Conservation (phyloP, 2,888 invertebrate genomes). For the Venusia cambrica region DNA sequence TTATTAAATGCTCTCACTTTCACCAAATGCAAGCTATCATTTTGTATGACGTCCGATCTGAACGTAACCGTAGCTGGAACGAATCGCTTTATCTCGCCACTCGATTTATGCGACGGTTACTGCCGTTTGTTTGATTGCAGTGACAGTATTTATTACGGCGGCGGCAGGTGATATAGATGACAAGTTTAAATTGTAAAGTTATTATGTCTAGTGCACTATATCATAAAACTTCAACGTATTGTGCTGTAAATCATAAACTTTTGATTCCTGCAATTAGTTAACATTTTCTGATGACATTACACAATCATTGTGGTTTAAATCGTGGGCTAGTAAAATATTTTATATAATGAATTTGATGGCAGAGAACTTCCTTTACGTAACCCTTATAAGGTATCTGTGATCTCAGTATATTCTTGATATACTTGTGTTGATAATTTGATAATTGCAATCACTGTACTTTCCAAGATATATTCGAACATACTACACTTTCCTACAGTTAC, state of each 20-base stretch:
- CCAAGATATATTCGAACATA: too few relatives aligned
- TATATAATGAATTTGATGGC: too few relatives aligned
- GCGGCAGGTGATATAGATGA: constrained; percentile 5
- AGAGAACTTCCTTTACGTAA: too few relatives aligned
- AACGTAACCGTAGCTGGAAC: constrained; percentile 23
- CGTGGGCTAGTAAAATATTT: too few relatives aligned
- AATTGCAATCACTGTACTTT: not conserved
- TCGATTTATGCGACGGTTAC: constrained; percentile 20
- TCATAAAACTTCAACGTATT: too few relatives aligned
- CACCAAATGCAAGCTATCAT: constrained; percentile 47
- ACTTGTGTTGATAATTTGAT: constrained; percentile 4
- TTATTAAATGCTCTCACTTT: constrained; percentile 68
- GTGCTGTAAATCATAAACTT: too few relatives aligned
- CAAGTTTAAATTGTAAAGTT: constrained; percentile 3
- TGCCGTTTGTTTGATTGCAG: constrained; percentile 13
- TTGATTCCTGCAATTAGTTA: too few relatives aligned
- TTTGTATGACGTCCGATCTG: constrained; percentile 30
- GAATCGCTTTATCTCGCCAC: constrained; percentile 23
- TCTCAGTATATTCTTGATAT: too few relatives aligned
- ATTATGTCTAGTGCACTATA: constrained; percentile 1
- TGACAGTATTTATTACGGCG: constrained; percentile 7
- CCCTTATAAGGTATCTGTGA: too few relatives aligned
- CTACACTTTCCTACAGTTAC: constrained; percentile 37
- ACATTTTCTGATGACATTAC: too few relatives aligned
- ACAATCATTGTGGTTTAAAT: too few relatives aligned